A percentile compares a stretch with the other conserved stretches of the same genome.
phyloP scores from a whole-genome alignment of 2,888 invertebrate species.

The Lapara coniferarum region DNA sequence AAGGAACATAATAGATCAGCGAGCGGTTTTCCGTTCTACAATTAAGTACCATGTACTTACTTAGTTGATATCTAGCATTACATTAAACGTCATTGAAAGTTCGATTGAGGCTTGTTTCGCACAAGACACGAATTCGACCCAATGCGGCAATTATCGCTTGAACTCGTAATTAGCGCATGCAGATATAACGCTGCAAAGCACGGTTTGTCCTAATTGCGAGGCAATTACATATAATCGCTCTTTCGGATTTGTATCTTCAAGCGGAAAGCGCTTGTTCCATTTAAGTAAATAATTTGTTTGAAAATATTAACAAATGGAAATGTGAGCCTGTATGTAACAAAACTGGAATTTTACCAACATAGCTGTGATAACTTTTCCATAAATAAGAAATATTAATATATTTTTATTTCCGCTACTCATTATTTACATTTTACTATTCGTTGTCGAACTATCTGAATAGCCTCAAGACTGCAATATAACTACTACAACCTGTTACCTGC shows the following conservation, averaged over 20 bases:
- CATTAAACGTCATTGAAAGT: constrained; percentile 31
- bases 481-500: no score
- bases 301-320: no score
- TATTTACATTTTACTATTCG: no score
- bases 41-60: neutral
- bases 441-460: no score
- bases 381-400: no score
- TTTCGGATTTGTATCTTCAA: constrained; percentile 41
- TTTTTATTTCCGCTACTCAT: no score
- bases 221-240: constrained; percentile 68
- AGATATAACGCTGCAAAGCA: constrained; percentile 57
- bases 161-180: constrained; percentile 69
- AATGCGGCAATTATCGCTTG: constrained; percentile 66
- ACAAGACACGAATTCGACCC: constrained; percentile 58
- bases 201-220: constrained; percentile 66
- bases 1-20: neutral
- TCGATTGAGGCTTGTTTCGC: constrained; percentile 34
- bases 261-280: constrained; percentile 51
- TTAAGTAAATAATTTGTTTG: neutral
- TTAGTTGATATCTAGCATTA: constrained; percentile 21
- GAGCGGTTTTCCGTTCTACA: neutral
- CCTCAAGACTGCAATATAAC: no score
- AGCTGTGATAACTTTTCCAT: no score
- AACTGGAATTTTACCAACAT: no score
- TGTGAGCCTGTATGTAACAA: no score